Percentiles rank a stretch among this genome's conserved stretches.
Evolutionary conservation across 1,140 invertebrate species (phyloP).

Genomic region (Zaprionus lachaisei): DNA sequence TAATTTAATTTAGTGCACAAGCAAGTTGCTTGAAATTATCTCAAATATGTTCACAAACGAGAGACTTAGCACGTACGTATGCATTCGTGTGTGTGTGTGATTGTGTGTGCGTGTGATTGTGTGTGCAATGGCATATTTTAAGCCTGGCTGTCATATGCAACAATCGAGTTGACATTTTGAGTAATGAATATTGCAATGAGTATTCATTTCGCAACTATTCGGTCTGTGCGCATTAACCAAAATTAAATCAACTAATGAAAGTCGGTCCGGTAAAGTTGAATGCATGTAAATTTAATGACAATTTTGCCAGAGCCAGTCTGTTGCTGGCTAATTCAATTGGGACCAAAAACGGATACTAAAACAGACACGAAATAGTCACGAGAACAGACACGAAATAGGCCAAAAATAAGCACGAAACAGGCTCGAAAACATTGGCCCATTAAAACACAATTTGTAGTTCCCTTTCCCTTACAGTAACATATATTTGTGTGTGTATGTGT

Average conservation of each 20-base stretch:
- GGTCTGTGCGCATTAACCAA: slow-evolving; percentile 60
- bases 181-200: slow-evolving; percentile 33
- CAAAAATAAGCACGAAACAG: not conserved
- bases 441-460: slow-evolving; percentile 57
- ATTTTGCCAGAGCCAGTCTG: slow-evolving; percentile 7
- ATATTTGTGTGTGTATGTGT: not conserved
- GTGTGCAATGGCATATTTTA: slow-evolving; percentile 9
- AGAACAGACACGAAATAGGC: not conserved
- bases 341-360: not conserved
- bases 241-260: slow-evolving; percentile 76
- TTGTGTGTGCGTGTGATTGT: not conserved
- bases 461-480: not conserved
- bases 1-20: slow-evolving; percentile 37
- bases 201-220: slow-evolving; percentile 1
- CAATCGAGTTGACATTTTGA: slow-evolving; percentile 24
- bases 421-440: slow-evolving; percentile 50
- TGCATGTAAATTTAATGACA: slow-evolving; percentile 48
- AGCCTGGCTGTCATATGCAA: slow-evolving; percentile 10
- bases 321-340: slow-evolving; percentile 47
- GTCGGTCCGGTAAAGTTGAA: slow-evolving; percentile 49
- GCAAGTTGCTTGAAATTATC: slow-evolving; percentile 20
- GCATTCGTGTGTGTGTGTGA: not conserved
- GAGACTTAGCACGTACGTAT: not conserved
- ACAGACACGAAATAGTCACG: not conserved
- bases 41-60: not conserved